phyloP scores from a whole-genome alignment of 2,797 vertebrate species.

The Morelia viridis region DNA sequence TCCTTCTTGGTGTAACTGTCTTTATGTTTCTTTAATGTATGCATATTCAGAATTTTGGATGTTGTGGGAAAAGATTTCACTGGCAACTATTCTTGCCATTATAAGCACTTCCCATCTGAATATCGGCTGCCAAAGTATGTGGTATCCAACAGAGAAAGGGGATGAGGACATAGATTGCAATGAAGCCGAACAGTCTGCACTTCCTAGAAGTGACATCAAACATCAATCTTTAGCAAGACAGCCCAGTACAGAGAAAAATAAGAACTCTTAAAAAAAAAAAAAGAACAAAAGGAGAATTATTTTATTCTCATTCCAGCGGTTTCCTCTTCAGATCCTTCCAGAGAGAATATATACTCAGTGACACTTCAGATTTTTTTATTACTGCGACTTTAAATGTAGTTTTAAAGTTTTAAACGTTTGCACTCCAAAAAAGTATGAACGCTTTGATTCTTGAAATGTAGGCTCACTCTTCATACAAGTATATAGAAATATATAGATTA shows the following conservation, averaged over 20 bases:
- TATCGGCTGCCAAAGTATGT: constrained; percentile 86
- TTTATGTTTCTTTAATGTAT: constrained; percentile 56
- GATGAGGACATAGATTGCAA: constrained; percentile 87
- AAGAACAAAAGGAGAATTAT: constrained; percentile 85
- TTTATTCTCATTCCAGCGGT: constrained; percentile 53
- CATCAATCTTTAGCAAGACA: constrained; percentile 89
- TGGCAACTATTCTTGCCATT: constrained; percentile 85
- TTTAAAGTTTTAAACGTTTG: constrained; percentile 15
- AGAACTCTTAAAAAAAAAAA: constrained; percentile 68
- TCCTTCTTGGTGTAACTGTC: constrained; percentile 48
- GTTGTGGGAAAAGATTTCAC: constrained; percentile 80
- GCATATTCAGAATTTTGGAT: constrained; percentile 68
- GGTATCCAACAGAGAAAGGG: constrained; percentile 83
- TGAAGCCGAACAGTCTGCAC: constrained; percentile 86
- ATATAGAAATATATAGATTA: constrained; percentile 27
- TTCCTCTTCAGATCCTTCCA: constrained; percentile 61
- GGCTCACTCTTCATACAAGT: constrained; percentile 51
- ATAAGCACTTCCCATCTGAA: constrained; percentile 86
- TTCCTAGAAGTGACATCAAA: constrained; percentile 89
- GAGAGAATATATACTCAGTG: constrained; percentile 57
- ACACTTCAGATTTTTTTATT: constrained; percentile 39
- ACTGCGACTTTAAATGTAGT: constrained; percentile 24
- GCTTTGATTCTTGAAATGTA: constrained; percentile 39
- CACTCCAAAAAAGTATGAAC: constrained; percentile 26
- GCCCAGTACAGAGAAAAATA: constrained; percentile 67